phyloP scores from a whole-genome alignment of 2,888 invertebrate species.

The Microctonus brassicae region DNA sequence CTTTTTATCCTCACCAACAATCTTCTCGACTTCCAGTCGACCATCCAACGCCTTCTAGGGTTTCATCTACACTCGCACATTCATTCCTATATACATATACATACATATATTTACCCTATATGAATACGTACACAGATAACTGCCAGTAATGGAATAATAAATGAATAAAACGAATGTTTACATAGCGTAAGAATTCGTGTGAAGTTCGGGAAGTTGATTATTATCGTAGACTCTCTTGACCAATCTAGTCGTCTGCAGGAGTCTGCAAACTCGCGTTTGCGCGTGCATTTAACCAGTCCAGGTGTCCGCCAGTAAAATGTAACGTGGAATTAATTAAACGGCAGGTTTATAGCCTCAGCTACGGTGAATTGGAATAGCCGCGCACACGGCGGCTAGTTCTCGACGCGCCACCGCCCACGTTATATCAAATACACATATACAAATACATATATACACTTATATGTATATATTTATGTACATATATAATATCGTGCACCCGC shows the following conservation, averaged over 20 bases:
- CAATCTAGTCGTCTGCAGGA: constrained; percentile 25
- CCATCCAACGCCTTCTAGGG: constrained; percentile 26
- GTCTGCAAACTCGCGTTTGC: constrained; percentile 8
- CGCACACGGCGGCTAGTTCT: constrained; percentile 24
- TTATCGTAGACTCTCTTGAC: constrained; percentile 7
- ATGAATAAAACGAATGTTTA: background rate
- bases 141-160: background rate
- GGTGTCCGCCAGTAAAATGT: constrained; percentile 47
- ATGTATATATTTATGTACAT: constrained; percentile 20
- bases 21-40: constrained; percentile 22
- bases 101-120: background rate
- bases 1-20: constrained; percentile 16
- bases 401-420: constrained; percentile 45
- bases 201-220: constrained; percentile 24
- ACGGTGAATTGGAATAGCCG: constrained; percentile 50
- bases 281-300: constrained; percentile 34
- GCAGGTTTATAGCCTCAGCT: constrained; percentile 47
- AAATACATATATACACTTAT: no score
- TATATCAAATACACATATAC: no score
- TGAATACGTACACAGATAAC: background rate
- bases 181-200: background rate
- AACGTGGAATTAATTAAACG: constrained; percentile 50
- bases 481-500: constrained; percentile 22
- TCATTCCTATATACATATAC: background rate
- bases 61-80: background rate